Evolutionary conservation across 2,888 invertebrate species (phyloP).

Genomic region (Hypolimnas misippus): DNA sequence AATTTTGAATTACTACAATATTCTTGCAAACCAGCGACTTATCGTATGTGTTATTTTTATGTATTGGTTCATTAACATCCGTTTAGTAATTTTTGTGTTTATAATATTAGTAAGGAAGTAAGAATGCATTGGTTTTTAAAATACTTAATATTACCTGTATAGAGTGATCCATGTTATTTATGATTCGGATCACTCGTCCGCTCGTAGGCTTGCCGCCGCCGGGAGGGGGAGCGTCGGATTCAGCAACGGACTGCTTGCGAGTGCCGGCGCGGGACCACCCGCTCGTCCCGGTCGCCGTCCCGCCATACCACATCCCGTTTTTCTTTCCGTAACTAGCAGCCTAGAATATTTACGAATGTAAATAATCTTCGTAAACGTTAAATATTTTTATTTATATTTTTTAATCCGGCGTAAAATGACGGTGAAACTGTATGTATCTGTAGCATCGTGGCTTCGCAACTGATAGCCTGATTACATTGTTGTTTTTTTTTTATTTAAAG

Average conservation of each 20-base stretch:
- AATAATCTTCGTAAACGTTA: too few relatives aligned
- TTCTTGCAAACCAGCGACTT: too few relatives aligned
- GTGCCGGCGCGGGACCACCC: conserved; percentile 90
- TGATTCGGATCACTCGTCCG: conserved; percentile 94
- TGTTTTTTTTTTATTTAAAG: too few relatives aligned
- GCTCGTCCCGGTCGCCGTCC: conserved; percentile 82
- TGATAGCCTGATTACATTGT: too few relatives aligned
- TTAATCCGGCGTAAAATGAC: too few relatives aligned
- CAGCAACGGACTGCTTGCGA: conserved; percentile 92
- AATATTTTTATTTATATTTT: too few relatives aligned
- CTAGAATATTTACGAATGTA: conserved; percentile 9
- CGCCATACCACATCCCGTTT: conserved; percentile 93
- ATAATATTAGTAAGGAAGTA: too few relatives aligned
- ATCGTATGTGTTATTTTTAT: too few relatives aligned
- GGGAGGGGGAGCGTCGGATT: conserved; percentile 90
- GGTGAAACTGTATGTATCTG: too few relatives aligned
- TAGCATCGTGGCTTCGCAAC: too few relatives aligned
- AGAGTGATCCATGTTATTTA: conserved; percentile 96
- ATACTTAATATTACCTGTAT: conserved; percentile 88
- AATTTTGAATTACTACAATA: too few relatives aligned
- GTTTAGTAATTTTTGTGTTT: too few relatives aligned
- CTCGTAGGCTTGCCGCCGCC: conserved; percentile 89
- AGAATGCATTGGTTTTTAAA: background rate
- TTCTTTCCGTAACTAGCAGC: conserved; percentile 94
- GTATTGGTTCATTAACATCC: background rate